Base-by-base conservation (phyloP, 2,888 invertebrate species). In the Acanthoscelides obtectus region DNA sequence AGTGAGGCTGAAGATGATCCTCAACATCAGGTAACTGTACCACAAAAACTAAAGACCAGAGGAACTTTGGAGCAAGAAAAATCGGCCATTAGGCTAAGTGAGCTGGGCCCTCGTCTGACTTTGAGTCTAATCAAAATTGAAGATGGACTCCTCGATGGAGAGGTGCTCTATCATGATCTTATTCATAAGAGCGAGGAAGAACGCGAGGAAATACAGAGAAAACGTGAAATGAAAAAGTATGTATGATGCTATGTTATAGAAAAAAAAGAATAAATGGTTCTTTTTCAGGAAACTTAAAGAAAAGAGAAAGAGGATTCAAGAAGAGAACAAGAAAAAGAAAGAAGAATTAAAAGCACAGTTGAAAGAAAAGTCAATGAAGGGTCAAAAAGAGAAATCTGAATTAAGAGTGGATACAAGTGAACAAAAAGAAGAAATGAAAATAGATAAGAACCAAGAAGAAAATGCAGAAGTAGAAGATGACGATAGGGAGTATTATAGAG, bases 181-280 rank as follows among this genome's bases (percentile, higher is more conserved):
- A 86, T 97, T 8, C 88, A 92, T 65, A 97, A 97, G 86, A 93
- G 94, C 0, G 93, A 94, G 71, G 93, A 94, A 81, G 96, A 98
- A 82, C 90, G 92, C 79, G 86, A 88, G 22, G 80, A 87, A 1
- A 92, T 94, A 74, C 90, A 92, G 81, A 91, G 91, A 79, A 88
- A 88, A 79, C 89, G 94, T 72, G 92, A 93, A 78, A 89, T 90
- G 77, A 96, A 94, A 86, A 91, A 87, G 89, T 93, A 87, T 75
- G 77, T 75, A 64, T 66, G n/a, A 12, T 63, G 92, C 90, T 64
- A 85, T 91, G 69, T 82, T 93, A 69, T 96, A 96, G 0, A 96
- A 96, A 85, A 96, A 96, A 81, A 98, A 98, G 86, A 93, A 89
- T 19, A 98, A 98, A n/a, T n/a, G n/a, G n/a, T n/a, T n/a, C n/a